Conservation (phyloP, 2,113 vertebrate genomes). For the Herpetotheres cachinnans region DNA sequence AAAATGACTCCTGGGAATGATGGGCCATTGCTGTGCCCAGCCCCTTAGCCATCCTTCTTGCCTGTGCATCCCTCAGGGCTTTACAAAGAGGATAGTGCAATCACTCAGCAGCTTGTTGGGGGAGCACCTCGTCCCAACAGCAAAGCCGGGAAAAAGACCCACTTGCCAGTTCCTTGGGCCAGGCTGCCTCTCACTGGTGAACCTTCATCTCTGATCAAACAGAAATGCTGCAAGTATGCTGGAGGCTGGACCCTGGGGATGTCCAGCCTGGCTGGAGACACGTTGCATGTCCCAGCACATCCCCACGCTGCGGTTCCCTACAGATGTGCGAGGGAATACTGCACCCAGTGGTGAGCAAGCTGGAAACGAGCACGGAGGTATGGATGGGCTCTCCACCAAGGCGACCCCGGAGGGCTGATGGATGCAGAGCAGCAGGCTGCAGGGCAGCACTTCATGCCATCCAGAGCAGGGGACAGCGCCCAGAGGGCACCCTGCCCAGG, state of each 20-base stretch:
- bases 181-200: neutral
- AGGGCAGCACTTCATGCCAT: neutral
- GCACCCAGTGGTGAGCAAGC: neutral
- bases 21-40: neutral
- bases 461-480: neutral
- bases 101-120: neutral
- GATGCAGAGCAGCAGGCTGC: neutral
- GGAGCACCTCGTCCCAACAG: neutral
- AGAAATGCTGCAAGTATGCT: neutral
- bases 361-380: neutral
- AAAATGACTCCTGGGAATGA: neutral
- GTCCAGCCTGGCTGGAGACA: neutral
- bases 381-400: neutral
- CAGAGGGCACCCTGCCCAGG: neutral
- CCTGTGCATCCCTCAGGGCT: neutral
- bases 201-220: neutral
- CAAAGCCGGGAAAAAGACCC: neutral
- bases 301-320: rapidly evolving
- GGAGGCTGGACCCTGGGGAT: neutral
- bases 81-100: neutral
- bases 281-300: neutral
- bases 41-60: neutral
- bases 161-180: neutral
- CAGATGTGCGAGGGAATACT: rapidly evolving
- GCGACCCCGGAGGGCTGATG: rapidly evolving